Conservation (phyloP, 2,113 vertebrate species). For the Nanorana parkeri region DNA sequence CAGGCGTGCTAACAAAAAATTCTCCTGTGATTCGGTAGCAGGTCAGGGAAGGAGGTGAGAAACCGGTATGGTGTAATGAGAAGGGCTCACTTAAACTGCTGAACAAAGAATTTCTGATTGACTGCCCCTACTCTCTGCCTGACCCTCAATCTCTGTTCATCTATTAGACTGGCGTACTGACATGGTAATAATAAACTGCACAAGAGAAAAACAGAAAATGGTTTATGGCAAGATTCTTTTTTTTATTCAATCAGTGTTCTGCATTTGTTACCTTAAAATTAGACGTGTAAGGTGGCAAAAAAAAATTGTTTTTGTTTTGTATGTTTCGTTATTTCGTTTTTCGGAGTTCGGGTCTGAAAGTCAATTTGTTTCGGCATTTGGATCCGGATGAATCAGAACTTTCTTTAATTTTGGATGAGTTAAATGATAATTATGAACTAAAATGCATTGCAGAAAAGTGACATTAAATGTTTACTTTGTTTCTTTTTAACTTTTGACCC, state of each 20-base stretch:
- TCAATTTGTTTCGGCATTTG: no score
- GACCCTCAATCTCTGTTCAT: conserved; percentile 18
- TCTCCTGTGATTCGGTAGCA: neutral
- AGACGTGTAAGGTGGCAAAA: no score
- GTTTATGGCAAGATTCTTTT: conserved; percentile 48
- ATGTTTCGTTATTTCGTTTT: no score
- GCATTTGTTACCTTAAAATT: neutral
- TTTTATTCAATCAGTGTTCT: neutral
- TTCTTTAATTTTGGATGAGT: no score
- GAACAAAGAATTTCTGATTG: conserved; percentile 26
- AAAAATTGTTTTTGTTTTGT: no score
- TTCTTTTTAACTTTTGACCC: no score
- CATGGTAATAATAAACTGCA: conserved; percentile 9
- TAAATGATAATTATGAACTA: no score
- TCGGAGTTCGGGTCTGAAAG: no score
- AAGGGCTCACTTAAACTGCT: neutral
- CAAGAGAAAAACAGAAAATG: conserved; percentile 29
- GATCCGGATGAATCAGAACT: no score
- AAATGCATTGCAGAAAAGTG: no score
- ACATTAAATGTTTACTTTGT: no score
- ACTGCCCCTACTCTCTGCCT: neutral
- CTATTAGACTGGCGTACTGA: neutral
- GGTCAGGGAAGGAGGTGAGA: conserved; percentile 6
- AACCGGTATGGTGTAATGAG: neutral
- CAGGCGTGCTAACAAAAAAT: conserved; percentile 5